Evolutionary conservation across 2,797 vertebrate genomes (phyloP).

Genomic region (Halcyon leucocephala): DNA sequence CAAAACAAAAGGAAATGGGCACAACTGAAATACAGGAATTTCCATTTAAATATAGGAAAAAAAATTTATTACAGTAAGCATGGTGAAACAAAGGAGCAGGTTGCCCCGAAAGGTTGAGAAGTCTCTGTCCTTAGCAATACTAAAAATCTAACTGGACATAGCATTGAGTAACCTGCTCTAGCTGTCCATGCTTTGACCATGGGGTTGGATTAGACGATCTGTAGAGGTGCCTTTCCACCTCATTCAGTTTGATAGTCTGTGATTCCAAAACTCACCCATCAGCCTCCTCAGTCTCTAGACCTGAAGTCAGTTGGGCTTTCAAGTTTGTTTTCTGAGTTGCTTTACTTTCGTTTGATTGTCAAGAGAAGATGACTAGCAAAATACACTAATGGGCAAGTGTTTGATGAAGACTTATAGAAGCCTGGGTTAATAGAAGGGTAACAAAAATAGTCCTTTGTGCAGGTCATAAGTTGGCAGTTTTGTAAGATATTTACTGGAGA

Average conservation of each 20-base stretch:
- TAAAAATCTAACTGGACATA: not conserved
- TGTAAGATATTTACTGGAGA: not conserved
- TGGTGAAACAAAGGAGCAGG: not conserved
- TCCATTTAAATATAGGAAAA: not conserved
- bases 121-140: not conserved
- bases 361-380: not conserved
- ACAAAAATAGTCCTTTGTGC: not conserved
- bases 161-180: not conserved
- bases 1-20: not conserved
- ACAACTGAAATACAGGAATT: not conserved
- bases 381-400: not conserved
- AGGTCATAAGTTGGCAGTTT: not conserved
- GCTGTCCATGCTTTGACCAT: not conserved
- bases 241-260: not conserved
- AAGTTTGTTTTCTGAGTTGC: not conserved
- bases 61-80: too few relatives aligned
- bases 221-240: not conserved
- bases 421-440: not conserved
- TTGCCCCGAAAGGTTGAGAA: not conserved
- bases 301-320: not conserved
- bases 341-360: not conserved
- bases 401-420: not conserved
- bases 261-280: not conserved
- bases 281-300: not conserved
- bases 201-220: not conserved